phyloP scores from a whole-genome alignment of 2,113 vertebrate species.

The Tricholaema leucomelas region DNA sequence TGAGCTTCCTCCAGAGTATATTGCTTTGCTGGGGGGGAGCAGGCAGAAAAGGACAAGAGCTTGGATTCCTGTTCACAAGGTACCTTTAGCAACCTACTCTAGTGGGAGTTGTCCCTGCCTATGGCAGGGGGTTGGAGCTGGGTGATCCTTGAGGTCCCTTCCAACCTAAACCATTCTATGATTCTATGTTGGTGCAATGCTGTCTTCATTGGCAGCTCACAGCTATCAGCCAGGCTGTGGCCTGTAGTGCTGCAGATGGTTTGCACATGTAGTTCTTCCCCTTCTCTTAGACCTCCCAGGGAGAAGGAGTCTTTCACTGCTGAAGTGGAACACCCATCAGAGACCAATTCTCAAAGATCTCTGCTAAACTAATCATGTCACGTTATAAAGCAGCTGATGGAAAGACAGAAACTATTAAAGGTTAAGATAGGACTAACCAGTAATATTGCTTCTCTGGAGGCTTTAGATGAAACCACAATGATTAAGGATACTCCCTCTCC shows the following conservation, averaged over 20 bases:
- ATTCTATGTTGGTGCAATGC: fast-evolving
- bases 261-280: fast-evolving
- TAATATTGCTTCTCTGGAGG: not conserved
- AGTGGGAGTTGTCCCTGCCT: no score
- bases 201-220: not conserved
- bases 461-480: not conserved
- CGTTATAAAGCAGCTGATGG: not conserved
- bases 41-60: not conserved
- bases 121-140: no score
- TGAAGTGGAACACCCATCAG: not conserved
- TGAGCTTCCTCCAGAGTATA: fast-evolving
- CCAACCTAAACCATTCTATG: no score
- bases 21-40: not conserved
- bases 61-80: not conserved
- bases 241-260: not conserved
- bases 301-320: not conserved
- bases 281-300: not conserved
- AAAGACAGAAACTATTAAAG: constrained; percentile 2
- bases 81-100: no score
- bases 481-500: constrained; percentile 30
- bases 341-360: not conserved
- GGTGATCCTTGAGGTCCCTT: no score
- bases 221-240: not conserved
- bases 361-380: not conserved
- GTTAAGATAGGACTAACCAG: not conserved